Evolutionary conservation across 92 coral and sea anemone species (phyloP).

Genomic region (Epizoanthus fatuus): DNA sequence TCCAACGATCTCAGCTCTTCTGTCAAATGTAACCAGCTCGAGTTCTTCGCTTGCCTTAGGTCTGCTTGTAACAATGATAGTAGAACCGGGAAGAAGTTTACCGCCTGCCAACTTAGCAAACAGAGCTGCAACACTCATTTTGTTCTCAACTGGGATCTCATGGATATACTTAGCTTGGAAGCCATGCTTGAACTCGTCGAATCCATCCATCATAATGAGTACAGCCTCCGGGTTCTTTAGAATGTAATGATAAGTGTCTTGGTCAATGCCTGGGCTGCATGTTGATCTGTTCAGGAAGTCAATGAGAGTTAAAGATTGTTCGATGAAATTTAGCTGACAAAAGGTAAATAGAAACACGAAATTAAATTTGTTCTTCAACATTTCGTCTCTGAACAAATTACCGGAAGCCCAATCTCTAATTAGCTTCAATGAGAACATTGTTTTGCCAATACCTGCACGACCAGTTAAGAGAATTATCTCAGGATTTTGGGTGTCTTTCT

Average conservation of each 20-base stretch:
- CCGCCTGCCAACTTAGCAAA: background rate
- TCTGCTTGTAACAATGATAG: background rate
- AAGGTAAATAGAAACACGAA: background rate
- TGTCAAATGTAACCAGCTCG: background rate
- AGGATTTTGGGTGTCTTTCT: background rate
- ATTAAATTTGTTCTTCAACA: background rate
- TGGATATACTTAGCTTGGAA: background rate
- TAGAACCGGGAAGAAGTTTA: background rate
- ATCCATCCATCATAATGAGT: background rate
- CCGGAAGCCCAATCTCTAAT: background rate
- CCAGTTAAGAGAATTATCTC: background rate
- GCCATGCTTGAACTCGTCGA: background rate
- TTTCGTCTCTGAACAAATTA: background rate
- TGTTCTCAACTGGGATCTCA: background rate
- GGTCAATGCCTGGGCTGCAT: background rate
- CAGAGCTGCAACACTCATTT: background rate
- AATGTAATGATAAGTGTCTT: background rate
- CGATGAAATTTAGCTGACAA: background rate
- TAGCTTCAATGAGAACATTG: background rate
- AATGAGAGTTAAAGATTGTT: background rate
- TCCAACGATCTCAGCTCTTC: background rate
- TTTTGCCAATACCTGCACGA: conserved; percentile 2
- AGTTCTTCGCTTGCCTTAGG: background rate
- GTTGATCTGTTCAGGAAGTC: background rate
- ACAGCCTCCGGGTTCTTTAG: background rate